Evolutionary conservation across 2,888 invertebrate genomes (phyloP), one percentile per base, ranked within the genome.

Genomic region (Tetropium fuscum): DNA sequence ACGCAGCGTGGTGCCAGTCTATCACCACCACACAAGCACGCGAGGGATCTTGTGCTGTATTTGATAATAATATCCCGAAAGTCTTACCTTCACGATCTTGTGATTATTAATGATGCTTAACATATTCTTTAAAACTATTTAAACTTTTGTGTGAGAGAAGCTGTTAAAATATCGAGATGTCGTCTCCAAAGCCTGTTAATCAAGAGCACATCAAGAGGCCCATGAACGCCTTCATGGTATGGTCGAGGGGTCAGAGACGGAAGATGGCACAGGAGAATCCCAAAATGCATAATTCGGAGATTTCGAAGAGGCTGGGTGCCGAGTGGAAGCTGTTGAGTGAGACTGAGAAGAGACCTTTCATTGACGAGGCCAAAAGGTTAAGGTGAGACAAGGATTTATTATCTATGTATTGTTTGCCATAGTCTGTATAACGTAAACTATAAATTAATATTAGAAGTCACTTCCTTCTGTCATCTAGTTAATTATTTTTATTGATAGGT

Each of bases 201-300:
- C 80, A 84, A 58, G 87, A 87, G 70, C 89, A 90, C 75, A 90
- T 92, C 69, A 92, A 92, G 76, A 82, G 91, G 53, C 91, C 91
- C 32, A 92, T 92, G 91, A 92, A 92, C 80, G 91, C 91, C 7
- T 91, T 91, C 80, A 91, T 92, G 91, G 95, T 95, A 66, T 95
- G 95, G 95, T 94, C 94, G 1, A 83, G 95, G 22, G 94, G 93
- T 3, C 94, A 95, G 80, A 81, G 95, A 58, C 84, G 94, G 68
- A 95, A 95, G 83, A 95, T 95, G 92, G 95, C 95, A 0, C 94
- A 94, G 78, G 95, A 95, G 74, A 94, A 95, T 80, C 95, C 95
- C 0, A 95, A 95, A 82, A 95, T 95, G 94, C 95, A 95, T 83
- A 95, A 95, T 79, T 94, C 93, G 0, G 95, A 95, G 82, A 95